phyloP scores from a whole-genome alignment of 2,888 invertebrate species.

The Brachypalpus laphriformis region DNA sequence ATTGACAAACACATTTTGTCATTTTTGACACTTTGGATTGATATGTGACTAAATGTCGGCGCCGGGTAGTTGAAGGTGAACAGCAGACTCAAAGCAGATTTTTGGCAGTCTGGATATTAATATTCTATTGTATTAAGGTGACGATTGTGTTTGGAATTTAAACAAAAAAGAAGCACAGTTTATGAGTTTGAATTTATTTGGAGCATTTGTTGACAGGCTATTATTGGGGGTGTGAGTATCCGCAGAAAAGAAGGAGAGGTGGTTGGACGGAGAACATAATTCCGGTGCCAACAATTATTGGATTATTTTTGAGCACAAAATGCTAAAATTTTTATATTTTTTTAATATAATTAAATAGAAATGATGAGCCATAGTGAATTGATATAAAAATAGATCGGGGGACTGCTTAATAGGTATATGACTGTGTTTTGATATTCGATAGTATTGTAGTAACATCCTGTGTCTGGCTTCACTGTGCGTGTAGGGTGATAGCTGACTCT shows the following conservation, averaged over 20 bases:
- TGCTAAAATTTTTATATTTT: background rate
- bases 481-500: too few relatives aligned
- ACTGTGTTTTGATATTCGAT: background rate
- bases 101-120: background rate
- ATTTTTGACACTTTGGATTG: constrained; percentile 11
- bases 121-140: constrained; percentile 14
- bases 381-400: background rate
- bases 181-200: constrained; percentile 23
- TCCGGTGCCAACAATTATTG: constrained; percentile 11
- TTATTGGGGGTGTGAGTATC: constrained; percentile 30
- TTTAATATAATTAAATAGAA: background rate
- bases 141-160: constrained; percentile 13
- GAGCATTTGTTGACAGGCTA: constrained; percentile 21
- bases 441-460: background rate
- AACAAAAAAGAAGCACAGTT: background rate
- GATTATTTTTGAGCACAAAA: constrained; percentile 24
- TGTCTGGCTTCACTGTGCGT: background rate
- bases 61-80: background rate
- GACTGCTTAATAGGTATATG: too few relatives aligned
- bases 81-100: background rate
- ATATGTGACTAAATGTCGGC: constrained; percentile 13
- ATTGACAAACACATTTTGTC: constrained; percentile 18
- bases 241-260: background rate
- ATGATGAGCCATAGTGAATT: background rate
- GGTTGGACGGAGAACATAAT: background rate